Conservation (phyloP, 2,797 vertebrate species). For the Microchirus variegatus region DNA sequence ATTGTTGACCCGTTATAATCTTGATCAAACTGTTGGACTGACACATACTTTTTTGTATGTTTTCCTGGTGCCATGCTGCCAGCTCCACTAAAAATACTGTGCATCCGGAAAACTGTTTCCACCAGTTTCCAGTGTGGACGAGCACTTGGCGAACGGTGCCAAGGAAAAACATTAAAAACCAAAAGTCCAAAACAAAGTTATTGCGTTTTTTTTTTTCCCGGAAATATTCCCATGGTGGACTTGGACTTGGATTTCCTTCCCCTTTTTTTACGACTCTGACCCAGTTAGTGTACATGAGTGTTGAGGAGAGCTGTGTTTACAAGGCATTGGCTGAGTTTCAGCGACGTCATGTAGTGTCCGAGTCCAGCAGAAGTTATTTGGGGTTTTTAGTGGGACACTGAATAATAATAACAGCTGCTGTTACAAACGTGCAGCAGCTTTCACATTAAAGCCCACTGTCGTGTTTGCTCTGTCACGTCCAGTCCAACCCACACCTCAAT, state of each 20-base stretch:
- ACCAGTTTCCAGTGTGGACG: background rate
- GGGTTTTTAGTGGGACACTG: background rate
- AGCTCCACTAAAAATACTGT: too few relatives aligned
- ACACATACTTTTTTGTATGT: too few relatives aligned
- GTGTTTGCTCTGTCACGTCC: background rate
- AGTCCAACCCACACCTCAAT: too few relatives aligned
- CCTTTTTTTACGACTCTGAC: background rate
- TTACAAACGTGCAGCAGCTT: too few relatives aligned
- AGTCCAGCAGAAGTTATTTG: slow-evolving; percentile 4
- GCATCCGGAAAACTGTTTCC: too few relatives aligned
- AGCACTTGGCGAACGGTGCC: background rate
- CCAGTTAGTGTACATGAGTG: background rate
- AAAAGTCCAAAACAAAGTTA: background rate
- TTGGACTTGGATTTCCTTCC: too few relatives aligned
- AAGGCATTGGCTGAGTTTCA: background rate
- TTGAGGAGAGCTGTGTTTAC: background rate
- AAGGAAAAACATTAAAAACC: background rate
- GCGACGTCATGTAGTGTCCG: background rate
- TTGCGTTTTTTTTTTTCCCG: background rate
- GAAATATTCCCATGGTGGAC: background rate
- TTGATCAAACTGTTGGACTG: too few relatives aligned
- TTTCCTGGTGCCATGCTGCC: too few relatives aligned
- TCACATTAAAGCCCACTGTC: too few relatives aligned
- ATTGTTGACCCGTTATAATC: too few relatives aligned
- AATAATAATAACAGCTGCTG: too few relatives aligned